Base-by-base conservation (phyloP, 2,888 invertebrate genomes). In the Phragmatobia fuliginosa region DNA sequence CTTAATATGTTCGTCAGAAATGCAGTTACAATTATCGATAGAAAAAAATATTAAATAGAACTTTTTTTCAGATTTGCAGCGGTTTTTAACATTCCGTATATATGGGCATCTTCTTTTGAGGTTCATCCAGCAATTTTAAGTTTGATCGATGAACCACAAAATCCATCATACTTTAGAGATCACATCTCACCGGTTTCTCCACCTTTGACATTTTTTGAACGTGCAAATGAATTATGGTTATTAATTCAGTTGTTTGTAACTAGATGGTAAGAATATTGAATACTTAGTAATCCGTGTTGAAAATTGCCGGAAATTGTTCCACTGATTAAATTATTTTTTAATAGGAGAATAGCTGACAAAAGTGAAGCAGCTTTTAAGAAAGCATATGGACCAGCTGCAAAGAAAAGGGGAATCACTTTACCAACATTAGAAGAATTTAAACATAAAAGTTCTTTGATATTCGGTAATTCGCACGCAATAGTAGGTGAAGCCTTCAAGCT, bases 391-490 rank as follows among this genome's bases (percentile, higher is more conserved):
- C 69, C 81, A 10, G 80, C 80, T 32, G 81, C 81, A 25, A 73
- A 69, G 10, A 80, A 78, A 16, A 78, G 78, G 68, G 89, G 90
- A 0, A 74, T 82, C 32, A 56, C 49, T 1, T 73, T 89, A 2
- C 88, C 90, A 0, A 52, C 82, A 0, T 75, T 85, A 1, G 76
- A 88, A 6, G 89, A 87, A n/a, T 61, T 87, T 1, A 81, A 82
- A 52, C 84, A 85, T 71, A 92, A 91, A 10, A 84, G 76, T 3
- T 89, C 92, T 0, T 62, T 93, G 49, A 79, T 93, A 64, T 72
- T 93, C 2, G 90, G 87, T 0, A 92, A 92, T 69, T 91, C 92
- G 0, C 91, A 93, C 32, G 70, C 85, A 0, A 89, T 90, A 0
- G 66, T 83, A 4, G 91, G 91, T 0, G 76, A 82, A 38, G 71